Percentiles rank a stretch among this genome's conserved stretches.
Conservation (phyloP, 2,113 vertebrate species). For the Formicarius rufipectus region DNA sequence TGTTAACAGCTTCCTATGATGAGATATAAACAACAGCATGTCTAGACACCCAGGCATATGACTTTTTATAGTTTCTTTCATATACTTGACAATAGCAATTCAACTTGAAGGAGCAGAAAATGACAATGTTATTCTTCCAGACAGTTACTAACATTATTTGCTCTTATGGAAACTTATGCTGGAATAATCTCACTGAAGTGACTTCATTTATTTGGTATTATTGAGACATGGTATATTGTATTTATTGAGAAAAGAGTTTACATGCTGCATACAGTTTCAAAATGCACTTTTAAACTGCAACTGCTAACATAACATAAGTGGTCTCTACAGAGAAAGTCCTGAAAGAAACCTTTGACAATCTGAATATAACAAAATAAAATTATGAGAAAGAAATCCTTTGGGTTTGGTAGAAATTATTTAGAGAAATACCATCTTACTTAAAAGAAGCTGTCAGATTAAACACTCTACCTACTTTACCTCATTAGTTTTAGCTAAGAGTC, state of each 20-base stretch:
- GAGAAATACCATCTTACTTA: neutral
- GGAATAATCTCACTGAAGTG: neutral
- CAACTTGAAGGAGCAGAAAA: neutral
- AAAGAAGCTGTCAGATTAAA: neutral
- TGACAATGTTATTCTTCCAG: neutral
- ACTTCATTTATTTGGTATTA: neutral
- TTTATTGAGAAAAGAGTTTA: neutral
- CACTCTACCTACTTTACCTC: neutral
- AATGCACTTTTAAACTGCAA: neutral
- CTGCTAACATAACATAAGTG: neutral
- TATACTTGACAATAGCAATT: neutral
- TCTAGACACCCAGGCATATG: neutral
- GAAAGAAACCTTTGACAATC: neutral
- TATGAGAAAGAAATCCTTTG: fast-evolving
- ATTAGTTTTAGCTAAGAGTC: neutral
- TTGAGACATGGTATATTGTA: neutral
- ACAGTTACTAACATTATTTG: neutral
- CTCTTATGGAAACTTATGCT: neutral
- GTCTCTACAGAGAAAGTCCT: neutral
- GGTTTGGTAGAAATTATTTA: neutral
- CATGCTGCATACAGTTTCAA: neutral
- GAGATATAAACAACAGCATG: neutral
- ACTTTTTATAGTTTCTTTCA: neutral
- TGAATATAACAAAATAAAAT: neutral
- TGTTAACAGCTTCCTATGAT: neutral